Evolutionary conservation across 2,888 invertebrate species (phyloP).

Genomic region (Pollenia amentaria): DNA sequence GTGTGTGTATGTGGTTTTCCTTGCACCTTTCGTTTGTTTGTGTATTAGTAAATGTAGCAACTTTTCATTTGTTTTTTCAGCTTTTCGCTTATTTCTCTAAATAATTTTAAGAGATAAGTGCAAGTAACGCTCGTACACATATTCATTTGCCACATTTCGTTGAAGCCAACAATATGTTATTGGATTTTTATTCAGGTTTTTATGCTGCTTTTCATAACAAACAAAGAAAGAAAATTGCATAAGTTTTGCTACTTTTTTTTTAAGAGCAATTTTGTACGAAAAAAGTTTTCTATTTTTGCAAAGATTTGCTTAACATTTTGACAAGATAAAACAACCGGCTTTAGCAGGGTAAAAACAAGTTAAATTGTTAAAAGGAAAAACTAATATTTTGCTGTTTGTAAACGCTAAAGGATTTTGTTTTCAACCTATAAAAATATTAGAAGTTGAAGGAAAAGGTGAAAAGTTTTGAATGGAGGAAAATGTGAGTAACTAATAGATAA

Average conservation of each 20-base stretch:
- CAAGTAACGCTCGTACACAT: conserved; percentile 8
- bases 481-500: not conserved
- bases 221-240: conserved; percentile 62
- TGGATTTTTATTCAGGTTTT: conserved; percentile 42
- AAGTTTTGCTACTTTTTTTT: conserved; percentile 38
- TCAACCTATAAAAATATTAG: conserved; percentile 27
- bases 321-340: conserved; percentile 68
- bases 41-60: conserved; percentile 13
- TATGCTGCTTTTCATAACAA: conserved; percentile 25
- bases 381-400: conserved; percentile 22
- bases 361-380: conserved; percentile 38
- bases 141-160: conserved; percentile 50
- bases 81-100: conserved; percentile 34
- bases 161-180: conserved; percentile 68
- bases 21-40: conserved; percentile 46
- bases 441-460: conserved; percentile 35
- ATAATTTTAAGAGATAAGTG: conserved; percentile 49
- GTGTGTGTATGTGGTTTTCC: conserved; percentile 17
- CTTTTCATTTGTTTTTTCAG: conserved; percentile 28
- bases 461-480: conserved; percentile 23
- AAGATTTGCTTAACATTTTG: conserved; percentile 70
- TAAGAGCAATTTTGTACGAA: conserved; percentile 21
- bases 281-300: conserved; percentile 31
- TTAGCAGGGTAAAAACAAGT: conserved; percentile 45
- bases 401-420: conserved; percentile 43